Percentiles rank a stretch among this genome's conserved stretches.
Evolutionary conservation across 2,888 invertebrate species (phyloP).

Genomic region (Drosophila mayaguana): DNA sequence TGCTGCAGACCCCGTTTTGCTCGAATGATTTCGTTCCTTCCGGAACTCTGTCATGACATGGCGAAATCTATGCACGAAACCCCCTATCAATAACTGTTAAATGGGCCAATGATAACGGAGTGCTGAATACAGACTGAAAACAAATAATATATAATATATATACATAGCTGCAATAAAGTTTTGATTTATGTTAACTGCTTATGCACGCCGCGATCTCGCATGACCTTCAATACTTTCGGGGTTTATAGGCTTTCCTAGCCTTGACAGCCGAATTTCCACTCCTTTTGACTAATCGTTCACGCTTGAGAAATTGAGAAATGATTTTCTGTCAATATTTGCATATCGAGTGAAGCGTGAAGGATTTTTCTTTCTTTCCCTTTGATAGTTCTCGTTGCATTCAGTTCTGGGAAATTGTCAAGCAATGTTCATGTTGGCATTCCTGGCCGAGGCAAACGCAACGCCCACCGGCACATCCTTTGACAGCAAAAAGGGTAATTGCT

Average conservation of each 20-base stretch:
- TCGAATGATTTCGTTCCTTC: conserved; percentile 59
- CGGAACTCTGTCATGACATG: conserved; percentile 33
- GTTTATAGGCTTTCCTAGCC: conserved; percentile 27
- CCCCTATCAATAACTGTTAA: not conserved
- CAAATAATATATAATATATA: too few species aligned
- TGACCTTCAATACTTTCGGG: conserved; percentile 33
- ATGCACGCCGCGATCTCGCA: not conserved
- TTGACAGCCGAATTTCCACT: conserved; percentile 44
- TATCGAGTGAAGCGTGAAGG: conserved; percentile 63
- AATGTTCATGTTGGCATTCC: not conserved
- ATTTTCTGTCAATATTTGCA: conserved; percentile 79
- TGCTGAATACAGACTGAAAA: not conserved
- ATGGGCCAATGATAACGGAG: not conserved
- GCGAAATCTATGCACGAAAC: conserved; percentile 9
- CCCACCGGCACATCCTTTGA: conserved; percentile 69
- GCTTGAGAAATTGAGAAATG: conserved; percentile 75
- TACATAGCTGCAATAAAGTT: not conserved
- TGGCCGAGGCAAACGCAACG: conserved; percentile 53
- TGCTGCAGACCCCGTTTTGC: conserved; percentile 38
- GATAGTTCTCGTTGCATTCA: conserved; percentile 1
- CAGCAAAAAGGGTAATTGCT: conserved; percentile 81
- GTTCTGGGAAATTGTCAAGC: conserved; percentile 33
- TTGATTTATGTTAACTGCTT: conserved; percentile 6
- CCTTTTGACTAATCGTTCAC: conserved; percentile 63
- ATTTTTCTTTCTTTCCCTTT: conserved; percentile 7